A percentile compares a stretch with the other conserved stretches of the same genome.
Conservation (phyloP, 2,797 vertebrate genomes). For the Enteromius trimaculatus region DNA sequence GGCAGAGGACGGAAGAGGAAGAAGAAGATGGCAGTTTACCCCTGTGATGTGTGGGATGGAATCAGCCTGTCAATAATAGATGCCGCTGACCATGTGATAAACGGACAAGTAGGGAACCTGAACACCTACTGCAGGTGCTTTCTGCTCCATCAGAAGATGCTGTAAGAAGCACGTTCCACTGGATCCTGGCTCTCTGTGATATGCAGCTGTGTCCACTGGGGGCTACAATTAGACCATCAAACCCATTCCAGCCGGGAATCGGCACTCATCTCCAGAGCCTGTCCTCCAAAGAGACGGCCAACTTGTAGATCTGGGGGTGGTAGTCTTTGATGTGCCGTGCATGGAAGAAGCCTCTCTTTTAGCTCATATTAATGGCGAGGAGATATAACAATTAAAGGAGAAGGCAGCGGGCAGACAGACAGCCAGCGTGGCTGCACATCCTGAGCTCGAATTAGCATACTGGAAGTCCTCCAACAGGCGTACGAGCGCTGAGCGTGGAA, state of each 20-base stretch:
- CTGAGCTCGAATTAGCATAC: constrained; percentile 53
- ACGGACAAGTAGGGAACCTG: constrained; percentile 8
- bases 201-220: constrained; percentile 80
- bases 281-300: constrained; percentile 78
- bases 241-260: constrained; percentile 77
- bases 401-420: constrained; percentile 55
- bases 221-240: constrained; percentile 86
- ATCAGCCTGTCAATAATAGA: constrained; percentile 25
- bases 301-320: constrained; percentile 81
- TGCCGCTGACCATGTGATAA: background rate
- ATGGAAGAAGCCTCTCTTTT: constrained; percentile 74
- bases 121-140: constrained; percentile 16
- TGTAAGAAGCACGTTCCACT: constrained; percentile 1
- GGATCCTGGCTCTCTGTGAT: constrained; percentile 73
- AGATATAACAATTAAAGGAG: constrained; percentile 81
- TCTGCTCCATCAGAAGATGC: constrained; percentile 11
- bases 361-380: constrained; percentile 74
- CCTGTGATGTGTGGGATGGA: constrained; percentile 13
- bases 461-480: constrained; percentile 46
- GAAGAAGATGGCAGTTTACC: constrained; percentile 17
- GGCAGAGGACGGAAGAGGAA: background rate
- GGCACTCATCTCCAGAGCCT: constrained; percentile 70
- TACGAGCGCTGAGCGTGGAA: constrained; percentile 35
- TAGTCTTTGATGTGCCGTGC: constrained; percentile 79
- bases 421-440: constrained; percentile 57